Conservation (phyloP, 2,113 vertebrate genomes). For the Columbina picui region DNA sequence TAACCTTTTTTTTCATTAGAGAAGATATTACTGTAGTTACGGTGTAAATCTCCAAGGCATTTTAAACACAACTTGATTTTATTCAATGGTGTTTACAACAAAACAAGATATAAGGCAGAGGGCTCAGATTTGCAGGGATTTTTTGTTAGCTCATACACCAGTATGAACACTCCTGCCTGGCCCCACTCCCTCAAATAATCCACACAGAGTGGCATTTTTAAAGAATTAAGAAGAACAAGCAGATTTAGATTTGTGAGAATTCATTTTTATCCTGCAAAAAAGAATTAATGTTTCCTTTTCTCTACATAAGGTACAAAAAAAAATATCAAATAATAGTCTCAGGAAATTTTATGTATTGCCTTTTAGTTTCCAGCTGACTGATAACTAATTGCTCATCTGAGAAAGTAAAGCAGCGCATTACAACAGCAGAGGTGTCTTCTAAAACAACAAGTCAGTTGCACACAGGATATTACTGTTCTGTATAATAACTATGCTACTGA, state of each 20-base stretch:
- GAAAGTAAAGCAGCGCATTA: background rate
- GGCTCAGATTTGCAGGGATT: rapidly evolving
- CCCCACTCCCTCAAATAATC: rapidly evolving
- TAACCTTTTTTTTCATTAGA: background rate
- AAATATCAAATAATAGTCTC: rapidly evolving
- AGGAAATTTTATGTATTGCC: background rate
- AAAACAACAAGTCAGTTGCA: background rate
- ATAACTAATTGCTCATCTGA: background rate
- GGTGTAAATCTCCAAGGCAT: background rate
- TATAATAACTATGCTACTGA: background rate
- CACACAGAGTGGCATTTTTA: background rate
- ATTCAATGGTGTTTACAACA: background rate
- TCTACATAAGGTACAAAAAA: background rate
- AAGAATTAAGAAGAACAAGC: background rate
- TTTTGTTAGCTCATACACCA: background rate
- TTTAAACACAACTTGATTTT: background rate
- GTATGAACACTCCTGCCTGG: background rate
- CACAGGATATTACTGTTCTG: background rate
- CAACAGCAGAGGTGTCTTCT: background rate
- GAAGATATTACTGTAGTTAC: background rate
- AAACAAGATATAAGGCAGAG: background rate
- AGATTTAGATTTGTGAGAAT: background rate
- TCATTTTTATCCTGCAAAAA: background rate
- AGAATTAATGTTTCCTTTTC: background rate
- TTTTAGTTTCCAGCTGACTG: background rate